Evolutionary conservation across 2,888 invertebrate species (phyloP).

Genomic region (Brachylomia viminalis): DNA sequence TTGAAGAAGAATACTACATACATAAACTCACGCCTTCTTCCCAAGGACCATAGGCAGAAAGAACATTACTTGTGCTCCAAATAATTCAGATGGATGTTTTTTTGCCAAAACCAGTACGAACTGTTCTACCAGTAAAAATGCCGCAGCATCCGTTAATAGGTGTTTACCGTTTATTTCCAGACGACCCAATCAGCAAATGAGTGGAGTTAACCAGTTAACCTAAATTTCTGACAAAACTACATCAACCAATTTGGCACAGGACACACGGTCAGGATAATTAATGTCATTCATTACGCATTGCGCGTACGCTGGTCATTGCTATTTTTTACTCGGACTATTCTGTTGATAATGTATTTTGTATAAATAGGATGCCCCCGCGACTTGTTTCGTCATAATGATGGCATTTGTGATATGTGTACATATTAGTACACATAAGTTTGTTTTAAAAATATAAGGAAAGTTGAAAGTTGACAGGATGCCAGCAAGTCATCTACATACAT

Average conservation of each 20-base stretch:
- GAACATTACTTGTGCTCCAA: background rate
- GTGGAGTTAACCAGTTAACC: constrained; percentile 69
- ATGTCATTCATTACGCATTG: constrained; percentile 71
- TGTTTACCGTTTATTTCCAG: constrained; percentile 54
- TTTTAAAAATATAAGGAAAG: constrained; percentile 29
- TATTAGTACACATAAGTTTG: too few relatives aligned
- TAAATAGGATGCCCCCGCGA: constrained; percentile 40
- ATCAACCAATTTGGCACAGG: constrained; percentile 75
- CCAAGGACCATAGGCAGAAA: background rate
- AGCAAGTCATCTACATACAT: constrained; percentile 26
- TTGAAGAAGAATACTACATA: background rate
- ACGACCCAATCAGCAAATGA: constrained; percentile 54
- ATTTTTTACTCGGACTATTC: constrained; percentile 62
- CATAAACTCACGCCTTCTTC: too few relatives aligned
- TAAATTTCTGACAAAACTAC: constrained; percentile 71
- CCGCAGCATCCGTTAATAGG: constrained; percentile 34
- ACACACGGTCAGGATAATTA: constrained; percentile 74
- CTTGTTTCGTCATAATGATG: constrained; percentile 31
- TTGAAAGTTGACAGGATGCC: constrained; percentile 41
- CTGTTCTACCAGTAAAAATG: constrained; percentile 24
- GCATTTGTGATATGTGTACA: constrained; percentile 21
- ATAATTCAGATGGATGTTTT: background rate
- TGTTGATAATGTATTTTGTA: constrained; percentile 29
- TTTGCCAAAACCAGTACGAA: constrained; percentile 1
- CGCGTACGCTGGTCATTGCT: constrained; percentile 64